Evolutionary conservation across 2,888 invertebrate species (phyloP), one percentile per base, ranked within the genome.

Genomic region (Harmothoe impar): DNA sequence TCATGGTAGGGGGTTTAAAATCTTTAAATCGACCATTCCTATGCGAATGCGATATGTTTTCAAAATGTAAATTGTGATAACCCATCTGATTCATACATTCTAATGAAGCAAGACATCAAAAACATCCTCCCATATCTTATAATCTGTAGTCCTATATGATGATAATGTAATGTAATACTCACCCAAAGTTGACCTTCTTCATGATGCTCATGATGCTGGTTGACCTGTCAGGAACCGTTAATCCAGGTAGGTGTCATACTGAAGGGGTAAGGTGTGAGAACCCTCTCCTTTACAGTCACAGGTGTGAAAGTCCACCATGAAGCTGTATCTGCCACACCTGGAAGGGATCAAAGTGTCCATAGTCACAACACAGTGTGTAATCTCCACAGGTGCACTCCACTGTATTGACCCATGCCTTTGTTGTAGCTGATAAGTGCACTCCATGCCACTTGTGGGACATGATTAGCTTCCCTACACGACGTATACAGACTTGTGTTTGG

Each of bases 131-230:
- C n/a, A n/a, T n/a, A n/a, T n/a, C n/a, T n/a, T n/a, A n/a, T n/a
- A n/a, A n/a, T n/a, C n/a, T n/a, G n/a, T n/a, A 43, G 43, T 43
- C 43, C 43, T 43, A 43, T 10, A 43, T 43, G n/a, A n/a, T n/a
- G 43, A 43, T 7, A 10, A 10, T 10, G 10, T 43, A 10, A 10
- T 43, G 15, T 7, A 20, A 62, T 20, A 62, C 72, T 72, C 25
- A 72, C 72, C 31, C 72, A 29, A 72, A 72, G 25, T 72, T 72
- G 72, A 72, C 72, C 31, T 72, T 72, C 31, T 72, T 72, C 72
- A 72, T 62, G 62, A 20, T 62, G 62, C 23, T 62, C 3, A n/a
- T 20, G 20, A n/a, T 62, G 12, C 62, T 15, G 0, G 23, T 20
- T 7, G 62, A n/a, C 62, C 62, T 20, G 62, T 7, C 43, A 43